Base-by-base conservation (phyloP, 1,140 invertebrate species). In the Delia radicum region DNA sequence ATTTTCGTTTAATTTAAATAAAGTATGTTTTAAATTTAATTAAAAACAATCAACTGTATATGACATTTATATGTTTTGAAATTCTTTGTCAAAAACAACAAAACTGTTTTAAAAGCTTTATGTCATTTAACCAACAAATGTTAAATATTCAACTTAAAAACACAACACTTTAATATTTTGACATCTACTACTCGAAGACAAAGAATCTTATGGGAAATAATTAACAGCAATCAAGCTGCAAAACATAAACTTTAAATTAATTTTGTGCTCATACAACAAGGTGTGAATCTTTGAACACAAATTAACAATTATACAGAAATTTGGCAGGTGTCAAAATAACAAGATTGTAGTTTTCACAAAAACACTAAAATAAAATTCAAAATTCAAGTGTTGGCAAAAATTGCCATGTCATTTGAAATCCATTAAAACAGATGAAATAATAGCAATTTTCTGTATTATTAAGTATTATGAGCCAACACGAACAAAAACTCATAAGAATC, bases 391-490 rank as follows among this genome's bases (percentile, higher is more conserved):
- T 21, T 69, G 29, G 29, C 29, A 69, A 69, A 33, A 69, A 69
- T 69, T 69, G 65, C 65, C 48, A 69, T 69, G 65, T 69, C 65
- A 69, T 69, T 37, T 21, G 18, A 33, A 33, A 69, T 37, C n/a
- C 65, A 69, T 69, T 69, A 69, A n/a, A 69, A 69, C 65, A 69
- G 65, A 37, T 69, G 65, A 69, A 69, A 69, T 69, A 69, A 69
- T 29, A 69, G 65, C 65, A 69, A 69, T 69, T 69, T 55, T 5
- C 48, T 55, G 18, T 21, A 55, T 55, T 55, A 55, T 21, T 55
- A 18, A 55, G 48, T 21, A 55, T 21, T n/a, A 10, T 2, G 24
- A 21, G 18, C n/a, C 18, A 8, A 21, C n/a, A 55, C 48, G 24
- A 0, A 18, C 48, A 55, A 3, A 21, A n/a, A 55, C 48, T 46